Base-by-base conservation (phyloP, 1,140 invertebrate species). In the Agrypnia vestita region DNA sequence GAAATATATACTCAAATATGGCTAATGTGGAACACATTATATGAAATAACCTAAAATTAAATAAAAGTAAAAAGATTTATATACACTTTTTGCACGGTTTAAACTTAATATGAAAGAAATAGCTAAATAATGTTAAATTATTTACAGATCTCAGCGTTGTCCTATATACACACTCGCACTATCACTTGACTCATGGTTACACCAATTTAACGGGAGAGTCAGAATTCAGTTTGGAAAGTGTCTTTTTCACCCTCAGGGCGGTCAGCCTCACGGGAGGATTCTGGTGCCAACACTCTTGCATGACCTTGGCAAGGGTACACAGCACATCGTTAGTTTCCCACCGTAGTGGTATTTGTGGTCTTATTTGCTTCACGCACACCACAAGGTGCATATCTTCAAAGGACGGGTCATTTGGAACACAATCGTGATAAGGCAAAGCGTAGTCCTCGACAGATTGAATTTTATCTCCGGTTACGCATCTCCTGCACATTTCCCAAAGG, bases 371-470 rank as follows among this genome's bases (percentile, higher is more conserved):
- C 0, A 93, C 91, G 86, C 96, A 97, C 47, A 99, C 97, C 12
- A 96, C 94, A 76, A 94, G 92, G 84, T 94, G 92, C 97, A 99
- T 98, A 80, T 99, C 97, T 81, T 99, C 97, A 86, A 97, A 97
- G 25, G 93, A 94, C 7, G 98, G 97, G 91, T 99, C 97, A 82
- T 91, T 92, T 17, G 94, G 94, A 47, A 98, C 96, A 79, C 91
- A 92, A 84, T 97, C 96, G 86, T 96, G 94, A 86, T 97, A 98
- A 25, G 97, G 97, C 81, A 97, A 89, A 81, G 94, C 94, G 85
- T 97, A 97, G 17, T 96, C 92, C 85, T 97, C 96, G 49, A 92
- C 93, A 11, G 87, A 90, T 69, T 91, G 91, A 21, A 91, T 91
- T 84, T 92, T 93, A 53, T 91, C 92, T 51, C 92, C 93, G 7